A percentile compares a stretch with the other conserved stretches of the same genome.
Evolutionary conservation across 2,888 invertebrate genomes (phyloP).

Genomic region (Clivina fossor): DNA sequence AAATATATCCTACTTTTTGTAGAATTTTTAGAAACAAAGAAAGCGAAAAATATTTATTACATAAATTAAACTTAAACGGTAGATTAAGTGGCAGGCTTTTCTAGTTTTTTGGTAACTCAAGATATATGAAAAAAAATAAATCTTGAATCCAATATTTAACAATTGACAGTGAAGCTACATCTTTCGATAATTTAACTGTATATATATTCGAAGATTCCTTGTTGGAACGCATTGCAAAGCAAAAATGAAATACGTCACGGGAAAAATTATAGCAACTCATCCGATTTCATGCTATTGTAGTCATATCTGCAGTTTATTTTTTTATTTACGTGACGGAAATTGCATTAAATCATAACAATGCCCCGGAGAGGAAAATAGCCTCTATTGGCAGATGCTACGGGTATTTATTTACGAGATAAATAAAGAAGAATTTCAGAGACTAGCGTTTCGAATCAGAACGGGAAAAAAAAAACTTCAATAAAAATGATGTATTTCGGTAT

Average conservation of each 20-base stretch:
- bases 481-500: slow-evolving; percentile 29
- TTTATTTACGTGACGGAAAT: slow-evolving; percentile 23
- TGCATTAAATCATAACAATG: slow-evolving; percentile 28
- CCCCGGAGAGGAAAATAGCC: slow-evolving; percentile 12
- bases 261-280: slow-evolving; percentile 16
- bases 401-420: slow-evolving; percentile 25
- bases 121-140: no score
- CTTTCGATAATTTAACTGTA: no score
- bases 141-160: no score
- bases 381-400: slow-evolving; percentile 23
- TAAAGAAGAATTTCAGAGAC: slow-evolving; percentile 22
- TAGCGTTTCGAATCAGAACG: no score
- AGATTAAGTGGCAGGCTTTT: no score
- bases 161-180: no score
- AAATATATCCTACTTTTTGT: no score
- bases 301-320: slow-evolving; percentile 23
- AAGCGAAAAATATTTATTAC: no score
- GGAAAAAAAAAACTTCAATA: slow-evolving; percentile 18
- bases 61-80: no score
- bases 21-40: no score
- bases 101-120: no score
- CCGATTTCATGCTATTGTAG: slow-evolving; percentile 24
- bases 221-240: not conserved
- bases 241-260: not conserved
- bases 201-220: no score